Conservation (phyloP, 2,797 vertebrate species). For the Ateles fusciceps region DNA sequence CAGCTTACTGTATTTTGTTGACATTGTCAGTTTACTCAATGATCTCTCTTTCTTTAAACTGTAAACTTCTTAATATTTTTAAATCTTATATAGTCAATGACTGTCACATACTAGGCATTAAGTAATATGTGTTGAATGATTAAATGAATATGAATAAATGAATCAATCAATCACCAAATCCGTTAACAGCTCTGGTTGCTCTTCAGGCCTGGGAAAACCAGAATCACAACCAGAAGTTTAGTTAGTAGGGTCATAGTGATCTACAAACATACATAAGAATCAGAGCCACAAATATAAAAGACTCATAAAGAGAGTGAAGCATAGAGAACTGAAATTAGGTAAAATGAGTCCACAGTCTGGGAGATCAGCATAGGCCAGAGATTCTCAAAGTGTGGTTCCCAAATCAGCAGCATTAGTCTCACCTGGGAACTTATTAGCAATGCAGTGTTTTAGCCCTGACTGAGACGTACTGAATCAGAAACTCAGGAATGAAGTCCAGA, state of each 20-base stretch:
- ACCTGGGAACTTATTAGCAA: background rate
- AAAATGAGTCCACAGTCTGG: background rate
- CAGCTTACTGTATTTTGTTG: background rate
- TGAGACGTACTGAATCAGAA: background rate
- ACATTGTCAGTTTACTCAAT: background rate
- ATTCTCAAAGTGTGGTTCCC: background rate
- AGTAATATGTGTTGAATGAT: background rate
- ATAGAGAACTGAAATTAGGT: background rate
- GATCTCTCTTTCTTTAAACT: background rate
- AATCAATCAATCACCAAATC: background rate
- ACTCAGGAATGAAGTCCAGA: background rate
- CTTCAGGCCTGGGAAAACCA: background rate
- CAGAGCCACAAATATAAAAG: background rate
- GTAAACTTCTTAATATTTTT: background rate
- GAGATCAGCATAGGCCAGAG: background rate
- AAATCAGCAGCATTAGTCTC: background rate
- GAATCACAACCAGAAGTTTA: background rate
- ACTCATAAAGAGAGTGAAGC: background rate
- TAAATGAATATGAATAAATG: background rate
- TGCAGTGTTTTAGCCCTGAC: background rate
- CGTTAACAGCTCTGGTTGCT: background rate
- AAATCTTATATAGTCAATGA: background rate
- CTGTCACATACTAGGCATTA: background rate
- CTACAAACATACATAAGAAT: background rate
- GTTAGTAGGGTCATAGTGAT: background rate